Evolutionary conservation across 2,113 vertebrate genomes (phyloP).

Genomic region (Oryzias curvinotus): DNA sequence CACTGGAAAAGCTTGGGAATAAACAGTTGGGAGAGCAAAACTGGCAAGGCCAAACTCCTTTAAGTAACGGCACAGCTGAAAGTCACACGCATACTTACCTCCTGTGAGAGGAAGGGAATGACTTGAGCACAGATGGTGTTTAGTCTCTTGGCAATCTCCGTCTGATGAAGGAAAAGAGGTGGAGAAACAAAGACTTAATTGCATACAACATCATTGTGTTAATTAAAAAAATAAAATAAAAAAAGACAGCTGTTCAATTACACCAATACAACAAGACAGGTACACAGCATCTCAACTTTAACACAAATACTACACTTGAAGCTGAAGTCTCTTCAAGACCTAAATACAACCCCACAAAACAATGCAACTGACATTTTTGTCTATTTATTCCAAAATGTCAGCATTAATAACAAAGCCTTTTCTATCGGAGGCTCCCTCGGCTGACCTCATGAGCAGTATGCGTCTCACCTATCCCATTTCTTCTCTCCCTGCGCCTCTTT

Average conservation of each 20-base stretch:
- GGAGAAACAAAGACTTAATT: slow-evolving; percentile 49
- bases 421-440: slow-evolving; percentile 23
- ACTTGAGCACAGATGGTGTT: slow-evolving; percentile 99
- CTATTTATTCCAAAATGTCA: slow-evolving; percentile 25
- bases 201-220: slow-evolving; percentile 67
- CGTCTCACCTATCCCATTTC: slow-evolving; percentile 30
- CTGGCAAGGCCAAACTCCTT: slow-evolving; percentile 4
- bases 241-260: slow-evolving; percentile 64
- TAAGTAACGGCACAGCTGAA: slow-evolving; percentile 33
- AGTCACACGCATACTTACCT: slow-evolving; percentile 81
- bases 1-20: slow-evolving; percentile 17
- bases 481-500: slow-evolving; percentile 19
- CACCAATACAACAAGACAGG: slow-evolving; percentile 53
- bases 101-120: slow-evolving; percentile 99
- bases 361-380: background rate
- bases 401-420: slow-evolving; percentile 23
- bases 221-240: slow-evolving; percentile 29
- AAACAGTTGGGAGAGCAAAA: slow-evolving; percentile 10
- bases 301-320: slow-evolving; percentile 1
- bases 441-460: slow-evolving; percentile 47
- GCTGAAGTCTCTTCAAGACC: background rate
- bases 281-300: background rate
- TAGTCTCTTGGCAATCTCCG: slow-evolving; percentile 97
- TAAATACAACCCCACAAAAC: background rate
- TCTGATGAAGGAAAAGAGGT: slow-evolving; percentile 78